Evolutionary conservation across 2,797 vertebrate genomes (phyloP), one percentile per base, ranked within the genome.

Genomic region (Anabacerthia variegaticeps): DNA sequence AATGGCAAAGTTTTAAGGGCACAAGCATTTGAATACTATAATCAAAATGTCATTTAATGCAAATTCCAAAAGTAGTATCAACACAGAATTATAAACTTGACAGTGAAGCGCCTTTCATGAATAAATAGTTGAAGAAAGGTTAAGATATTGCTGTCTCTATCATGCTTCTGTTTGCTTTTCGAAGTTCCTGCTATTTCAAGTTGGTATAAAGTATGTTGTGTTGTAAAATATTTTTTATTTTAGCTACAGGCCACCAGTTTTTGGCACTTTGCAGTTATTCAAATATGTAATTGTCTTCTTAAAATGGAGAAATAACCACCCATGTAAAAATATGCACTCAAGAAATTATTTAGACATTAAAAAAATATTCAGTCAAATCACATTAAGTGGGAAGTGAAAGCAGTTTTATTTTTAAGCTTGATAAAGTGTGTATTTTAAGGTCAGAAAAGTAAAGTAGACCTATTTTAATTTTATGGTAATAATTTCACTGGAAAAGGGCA

Each of bases 31-130:
- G 92, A 97, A 95, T 96, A 95, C 81, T 97, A 89, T 95, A 95
- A 96, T 97, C 82, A 94, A 97, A 98, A 97, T 98, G 95, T 97
- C 96, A 98, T 88, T 96, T 93, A 97, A 97, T 97, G 90, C 90
- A 97, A 98, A 97, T 97, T 97, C 80, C 84, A 95, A 88, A 89
- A 81, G 48, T 79, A 78, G 78, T 78, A 96, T 95, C 89, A 96
- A 96, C 85, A 92, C 23, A 88, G 91, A 96, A 96, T 97, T 97
- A 96, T 91, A 95, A 96, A 93, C 88, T 92, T 97, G 95, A 92
- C 76, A 96, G 59, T 89, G 82, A 97, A 95, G 88, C 90, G 37
- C 12, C 63, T 96, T 97, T 76, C 74, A 73, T 90, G 80, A 89
- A 96, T 95, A 97, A 96, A 95, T 93, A 94, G 93, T 96, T 94